Conservation (phyloP, 1,140 invertebrate species). For the Drosophila busckii region DNA sequence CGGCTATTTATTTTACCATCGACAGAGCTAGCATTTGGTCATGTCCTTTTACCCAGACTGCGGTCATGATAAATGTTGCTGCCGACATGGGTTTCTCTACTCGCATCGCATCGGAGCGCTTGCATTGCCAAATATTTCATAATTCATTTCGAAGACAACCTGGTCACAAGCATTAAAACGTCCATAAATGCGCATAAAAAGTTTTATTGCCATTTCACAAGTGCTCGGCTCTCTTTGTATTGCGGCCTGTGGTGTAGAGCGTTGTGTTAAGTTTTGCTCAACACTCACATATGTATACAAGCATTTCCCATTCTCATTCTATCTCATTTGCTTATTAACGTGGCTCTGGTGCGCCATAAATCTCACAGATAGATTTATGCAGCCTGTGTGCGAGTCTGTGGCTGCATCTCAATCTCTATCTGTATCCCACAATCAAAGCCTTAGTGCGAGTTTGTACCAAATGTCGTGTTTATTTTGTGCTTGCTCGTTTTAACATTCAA, state of each 20-base stretch:
- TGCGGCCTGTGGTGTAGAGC: no score
- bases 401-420: constrained; percentile 5
- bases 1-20: constrained; percentile 48
- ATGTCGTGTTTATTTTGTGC: constrained; percentile 40
- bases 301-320: constrained; percentile 11
- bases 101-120: constrained; percentile 9
- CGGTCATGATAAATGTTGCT: constrained; percentile 50
- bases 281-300: not conserved
- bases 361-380: constrained; percentile 60
- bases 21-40: constrained; percentile 25
- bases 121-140: constrained; percentile 63
- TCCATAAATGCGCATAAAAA: constrained; percentile 53
- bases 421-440: constrained; percentile 17
- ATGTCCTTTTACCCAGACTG: constrained; percentile 46
- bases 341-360: constrained; percentile 61
- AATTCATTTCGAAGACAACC: constrained; percentile 48
- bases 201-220: constrained; percentile 66
- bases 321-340: constrained; percentile 69
- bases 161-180: constrained; percentile 49
- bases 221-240: constrained; percentile 16
- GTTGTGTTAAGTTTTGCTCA: no score
- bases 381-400: constrained; percentile 10
- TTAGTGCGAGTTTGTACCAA: constrained; percentile 5
- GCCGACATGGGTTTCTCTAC: constrained; percentile 23
- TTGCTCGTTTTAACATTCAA: constrained; percentile 58